Conservation (phyloP, 1,140 invertebrate species). For the Drosophila quadrilineata region DNA sequence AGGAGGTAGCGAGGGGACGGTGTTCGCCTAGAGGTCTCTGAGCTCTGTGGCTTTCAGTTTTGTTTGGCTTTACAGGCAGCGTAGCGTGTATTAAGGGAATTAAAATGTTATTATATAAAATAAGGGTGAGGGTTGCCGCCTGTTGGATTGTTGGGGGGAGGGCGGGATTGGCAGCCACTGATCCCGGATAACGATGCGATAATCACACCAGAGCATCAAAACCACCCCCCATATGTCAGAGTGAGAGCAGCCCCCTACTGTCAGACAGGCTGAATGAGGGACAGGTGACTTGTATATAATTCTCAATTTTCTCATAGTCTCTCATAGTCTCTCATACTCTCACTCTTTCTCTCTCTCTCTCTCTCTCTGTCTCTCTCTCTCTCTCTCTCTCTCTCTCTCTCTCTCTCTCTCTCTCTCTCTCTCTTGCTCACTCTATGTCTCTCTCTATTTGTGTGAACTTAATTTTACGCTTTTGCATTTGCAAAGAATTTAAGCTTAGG, state of each 20-base stretch:
- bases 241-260: neutral
- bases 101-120: slow-evolving; percentile 78
- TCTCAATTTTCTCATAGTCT: slow-evolving; percentile 43
- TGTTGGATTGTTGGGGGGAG: slow-evolving; percentile 11
- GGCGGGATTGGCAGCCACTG: slow-evolving; percentile 47
- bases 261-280: slow-evolving; percentile 9
- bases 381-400: too few species aligned
- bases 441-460: slow-evolving; percentile 49
- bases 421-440: neutral
- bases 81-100: slow-evolving; percentile 78
- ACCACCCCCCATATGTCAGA: slow-evolving; percentile 49
- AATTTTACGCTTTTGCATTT: slow-evolving; percentile 75
- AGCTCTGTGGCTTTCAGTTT: slow-evolving; percentile 40
- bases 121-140: slow-evolving; percentile 36
- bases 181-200: slow-evolving; percentile 77
- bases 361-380: neutral
- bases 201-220: slow-evolving; percentile 60
- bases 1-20: too few species aligned
- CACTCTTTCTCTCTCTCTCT: neutral
- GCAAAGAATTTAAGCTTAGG: slow-evolving; percentile 28
- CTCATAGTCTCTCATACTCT: too few species aligned
- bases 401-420: slow-evolving; percentile 8
- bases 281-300: slow-evolving; percentile 74
- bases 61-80: slow-evolving; percentile 70
- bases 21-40: neutral